Base-by-base conservation (phyloP, 2,888 invertebrate genomes). In the Archaeoteleia sp. region DNA sequence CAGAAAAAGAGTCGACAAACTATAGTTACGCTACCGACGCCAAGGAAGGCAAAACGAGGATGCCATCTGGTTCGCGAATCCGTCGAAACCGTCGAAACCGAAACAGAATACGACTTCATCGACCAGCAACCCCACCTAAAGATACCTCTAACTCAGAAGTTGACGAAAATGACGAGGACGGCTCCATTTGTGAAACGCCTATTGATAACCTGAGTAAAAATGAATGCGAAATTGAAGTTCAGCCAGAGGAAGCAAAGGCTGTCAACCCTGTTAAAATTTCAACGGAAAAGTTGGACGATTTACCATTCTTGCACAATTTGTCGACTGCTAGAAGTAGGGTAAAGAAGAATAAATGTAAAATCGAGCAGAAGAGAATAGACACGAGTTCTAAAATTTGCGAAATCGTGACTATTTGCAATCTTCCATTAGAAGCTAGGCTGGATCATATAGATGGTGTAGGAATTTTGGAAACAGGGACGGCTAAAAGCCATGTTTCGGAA, bases 401-500 rank as follows among this genome's bases (percentile, higher is more conserved):
- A 66, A 81, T 85, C 45, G 81, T 70, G 1, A 81, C 74, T 8
- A 71, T 85, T 15, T 71, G 73, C 2, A 78, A 76, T 51, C 42
- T 62, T 7, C 83, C 83, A 0, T 43, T 82, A 30, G 81, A 76
- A 8, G 84, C 83, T 0, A 74, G 63, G 14, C 67, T 85, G 20
- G 79, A 78, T 27, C 79, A 82, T 39, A 79, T 83, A 2, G 46
- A 77, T 1, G 81, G 82, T 0, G 84, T 83, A 1, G 84, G 83
- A 7, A 83, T 83, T 14, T 51, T 83, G 3, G 82, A 82, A 45
- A 73, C 73, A 2, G 70, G 74, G 39, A 48, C 10, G n/a, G 37
- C 20, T 32, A 17, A 48, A 9, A 42, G 35, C 15, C 58, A 20
- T 35, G 42, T 20, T 30, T 20, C 2, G 2, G 55, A 57, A 4